Evolutionary conservation across 2,888 invertebrate genomes (phyloP).

Genomic region (Andrena trimmerana): DNA sequence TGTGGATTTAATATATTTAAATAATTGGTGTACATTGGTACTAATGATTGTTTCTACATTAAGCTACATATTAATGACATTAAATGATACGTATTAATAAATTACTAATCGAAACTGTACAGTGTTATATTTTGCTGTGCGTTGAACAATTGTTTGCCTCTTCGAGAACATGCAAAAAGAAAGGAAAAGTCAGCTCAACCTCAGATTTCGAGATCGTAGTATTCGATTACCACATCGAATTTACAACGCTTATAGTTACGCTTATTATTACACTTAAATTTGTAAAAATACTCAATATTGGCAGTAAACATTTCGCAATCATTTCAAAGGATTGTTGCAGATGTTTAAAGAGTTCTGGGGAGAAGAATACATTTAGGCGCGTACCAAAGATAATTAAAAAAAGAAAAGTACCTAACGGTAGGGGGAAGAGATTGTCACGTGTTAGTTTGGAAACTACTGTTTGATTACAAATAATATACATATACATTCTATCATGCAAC

Average conservation of each 20-base stretch:
- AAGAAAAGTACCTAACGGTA: conserved; percentile 13
- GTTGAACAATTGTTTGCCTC: conserved; percentile 6
- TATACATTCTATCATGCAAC: conserved; percentile 26
- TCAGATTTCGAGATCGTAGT: conserved; percentile 34
- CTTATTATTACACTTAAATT: conserved; percentile 33
- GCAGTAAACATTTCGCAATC: conserved; percentile 47
- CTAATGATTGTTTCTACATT: conserved; percentile 51
- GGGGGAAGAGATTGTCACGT: conserved; percentile 37
- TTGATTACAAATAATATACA: conserved; percentile 37
- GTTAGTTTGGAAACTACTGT: conserved; percentile 43
- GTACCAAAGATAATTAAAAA: conserved; percentile 9
- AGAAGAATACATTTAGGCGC: conserved; percentile 20
- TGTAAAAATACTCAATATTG: conserved; percentile 61
- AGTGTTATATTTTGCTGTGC: conserved; percentile 46
- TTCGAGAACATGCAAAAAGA: conserved; percentile 10
- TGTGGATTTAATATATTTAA: conserved; percentile 54
- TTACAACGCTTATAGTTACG: conserved; percentile 27
- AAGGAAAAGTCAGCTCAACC: conserved; percentile 16
- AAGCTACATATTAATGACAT: conserved; percentile 47
- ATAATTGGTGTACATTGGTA: conserved; percentile 74
- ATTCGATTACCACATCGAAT: conserved; percentile 13
- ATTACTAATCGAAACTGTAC: conserved; percentile 60
- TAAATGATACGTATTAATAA: conserved; percentile 59
- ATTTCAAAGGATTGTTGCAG: conserved; percentile 13
- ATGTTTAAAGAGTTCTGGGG: conserved; percentile 19